These are phyloP conservation scores for Muscidifurax raptorellus DNA, from an alignment of 1,140 invertebrate genomes.

Conservation along the genomic window DNA sequence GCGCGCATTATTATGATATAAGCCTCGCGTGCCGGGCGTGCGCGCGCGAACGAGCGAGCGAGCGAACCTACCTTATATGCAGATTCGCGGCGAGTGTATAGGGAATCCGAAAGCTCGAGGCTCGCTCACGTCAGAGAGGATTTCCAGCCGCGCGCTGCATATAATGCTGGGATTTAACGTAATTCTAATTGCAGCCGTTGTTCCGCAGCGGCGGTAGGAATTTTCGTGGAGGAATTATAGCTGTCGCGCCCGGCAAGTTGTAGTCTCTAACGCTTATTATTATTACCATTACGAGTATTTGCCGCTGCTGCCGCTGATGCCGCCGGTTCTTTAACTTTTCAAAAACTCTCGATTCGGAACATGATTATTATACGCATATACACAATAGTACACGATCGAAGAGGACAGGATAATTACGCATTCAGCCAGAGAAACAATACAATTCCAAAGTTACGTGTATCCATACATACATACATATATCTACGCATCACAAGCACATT, in stretches of 20 bases:
- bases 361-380: background rate
- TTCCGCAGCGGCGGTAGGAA: background rate
- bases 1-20: conserved; percentile 63
- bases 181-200: conserved; percentile 22
- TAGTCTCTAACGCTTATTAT: background rate
- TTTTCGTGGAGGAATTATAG: background rate
- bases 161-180: conserved; percentile 11
- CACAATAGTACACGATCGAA: no score
- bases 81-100: background rate
- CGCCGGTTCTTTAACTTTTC: background rate
- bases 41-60: conserved; percentile 38
- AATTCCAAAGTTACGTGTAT: background rate
- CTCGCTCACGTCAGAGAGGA: background rate
- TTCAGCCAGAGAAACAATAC: background rate
- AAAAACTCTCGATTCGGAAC: no score
- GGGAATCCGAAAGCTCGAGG: background rate
- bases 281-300: background rate
- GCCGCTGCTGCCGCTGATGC: no score
- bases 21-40: conserved; percentile 58
- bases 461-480: no score
- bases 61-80: background rate
- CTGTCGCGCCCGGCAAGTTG: background rate
- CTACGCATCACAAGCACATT: conserved; percentile 31
- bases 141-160: background rate
- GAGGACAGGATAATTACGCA: no score